These are phyloP conservation scores for Dryococelus australis DNA, from an alignment of 2,888 invertebrate species.

Conservation along the genomic window DNA sequence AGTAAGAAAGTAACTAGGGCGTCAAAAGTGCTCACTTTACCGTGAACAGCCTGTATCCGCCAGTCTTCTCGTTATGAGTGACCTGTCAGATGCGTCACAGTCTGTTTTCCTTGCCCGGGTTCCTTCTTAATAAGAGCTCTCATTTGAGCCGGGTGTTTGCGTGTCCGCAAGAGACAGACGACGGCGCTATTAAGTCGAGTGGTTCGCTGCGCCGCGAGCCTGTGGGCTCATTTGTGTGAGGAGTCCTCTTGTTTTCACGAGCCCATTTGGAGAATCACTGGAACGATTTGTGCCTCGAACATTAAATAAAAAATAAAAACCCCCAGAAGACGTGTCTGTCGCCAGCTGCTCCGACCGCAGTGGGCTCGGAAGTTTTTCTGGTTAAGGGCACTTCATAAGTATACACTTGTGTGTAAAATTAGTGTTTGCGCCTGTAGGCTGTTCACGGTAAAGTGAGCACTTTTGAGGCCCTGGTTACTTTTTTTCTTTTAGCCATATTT, in stretches of 20 bases:
- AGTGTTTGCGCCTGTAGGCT: not conserved
- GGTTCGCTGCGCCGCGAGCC: not conserved
- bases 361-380: not conserved
- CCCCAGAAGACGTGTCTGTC: not conserved
- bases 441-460: no score
- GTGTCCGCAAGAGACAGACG: not conserved
- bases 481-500: no score
- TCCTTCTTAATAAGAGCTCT: not conserved
- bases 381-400: no score
- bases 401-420: no score
- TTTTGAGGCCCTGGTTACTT: no score
- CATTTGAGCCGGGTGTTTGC: not conserved
- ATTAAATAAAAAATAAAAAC: not conserved
- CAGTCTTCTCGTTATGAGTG: not conserved
- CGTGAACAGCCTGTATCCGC: no score
- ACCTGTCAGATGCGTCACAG: not conserved
- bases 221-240: not conserved
- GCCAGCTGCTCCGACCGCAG: not conserved
- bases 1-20: no score
- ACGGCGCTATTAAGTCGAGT: not conserved
- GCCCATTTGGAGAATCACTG: not conserved
- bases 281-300: not conserved
- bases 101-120: not conserved
- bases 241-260: not conserved
- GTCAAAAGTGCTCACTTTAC: no score